Conservation (phyloP, 2,797 vertebrate species). For the Nannoperca australis region DNA sequence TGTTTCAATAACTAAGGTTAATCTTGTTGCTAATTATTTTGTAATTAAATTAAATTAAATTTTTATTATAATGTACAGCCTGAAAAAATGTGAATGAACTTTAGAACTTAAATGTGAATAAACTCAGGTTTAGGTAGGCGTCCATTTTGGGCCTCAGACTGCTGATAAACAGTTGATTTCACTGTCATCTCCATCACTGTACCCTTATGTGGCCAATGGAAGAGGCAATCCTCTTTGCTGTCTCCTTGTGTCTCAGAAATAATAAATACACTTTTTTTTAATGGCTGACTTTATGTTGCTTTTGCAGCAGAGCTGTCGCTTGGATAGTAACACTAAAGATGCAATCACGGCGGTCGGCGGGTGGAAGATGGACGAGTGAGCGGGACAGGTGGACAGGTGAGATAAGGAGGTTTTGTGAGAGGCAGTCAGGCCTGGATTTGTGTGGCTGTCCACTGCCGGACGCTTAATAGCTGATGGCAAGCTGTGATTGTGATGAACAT, state of each 20-base stretch:
- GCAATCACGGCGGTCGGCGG: slow-evolving; percentile 78
- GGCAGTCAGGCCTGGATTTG: slow-evolving; percentile 81
- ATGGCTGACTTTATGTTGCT: slow-evolving; percentile 85
- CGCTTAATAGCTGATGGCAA: slow-evolving; percentile 86
- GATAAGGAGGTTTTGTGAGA: slow-evolving; percentile 86
- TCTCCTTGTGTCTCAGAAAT: slow-evolving; percentile 79
- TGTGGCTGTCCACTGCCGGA: slow-evolving; percentile 80
- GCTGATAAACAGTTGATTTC: slow-evolving; percentile 67
- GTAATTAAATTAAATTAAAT: too few species aligned
- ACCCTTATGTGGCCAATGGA: slow-evolving; percentile 53
- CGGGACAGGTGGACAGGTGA: slow-evolving; percentile 87
- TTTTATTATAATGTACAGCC: neutral
- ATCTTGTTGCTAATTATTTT: too few species aligned
- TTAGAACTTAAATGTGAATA: slow-evolving; percentile 9
- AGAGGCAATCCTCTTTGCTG: slow-evolving; percentile 79
- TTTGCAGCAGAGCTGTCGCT: slow-evolving; percentile 80
- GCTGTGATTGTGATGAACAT: slow-evolving; percentile 84
- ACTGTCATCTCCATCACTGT: slow-evolving; percentile 69
- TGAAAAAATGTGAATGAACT: slow-evolving; percentile 13
- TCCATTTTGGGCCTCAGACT: slow-evolving; percentile 5
- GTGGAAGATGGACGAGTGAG: slow-evolving; percentile 83
- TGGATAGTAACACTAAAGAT: slow-evolving; percentile 83
- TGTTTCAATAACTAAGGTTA: too few species aligned
- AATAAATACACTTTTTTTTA: slow-evolving; percentile 86
- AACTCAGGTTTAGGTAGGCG: slow-evolving; percentile 1